A percentile compares a stretch with the other conserved stretches of the same genome.
Conservation (phyloP, 2,113 vertebrate genomes). For the Propithecus coquereli region DNA sequence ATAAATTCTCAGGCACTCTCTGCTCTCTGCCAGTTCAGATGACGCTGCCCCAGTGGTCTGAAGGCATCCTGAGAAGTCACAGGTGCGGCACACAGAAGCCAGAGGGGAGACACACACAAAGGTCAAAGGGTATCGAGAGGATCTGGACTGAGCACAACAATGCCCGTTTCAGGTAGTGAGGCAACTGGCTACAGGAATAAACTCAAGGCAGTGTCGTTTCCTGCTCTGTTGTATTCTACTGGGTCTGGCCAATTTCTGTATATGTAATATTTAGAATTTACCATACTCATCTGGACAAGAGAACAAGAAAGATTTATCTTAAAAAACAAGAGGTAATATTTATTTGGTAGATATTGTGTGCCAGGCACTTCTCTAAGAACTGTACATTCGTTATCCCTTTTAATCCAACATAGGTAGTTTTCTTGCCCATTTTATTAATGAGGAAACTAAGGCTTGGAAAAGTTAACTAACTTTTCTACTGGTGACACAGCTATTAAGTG, state of each 20-base stretch:
- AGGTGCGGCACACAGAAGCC: background rate
- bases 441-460: background rate
- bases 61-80: background rate
- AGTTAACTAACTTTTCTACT: no score
- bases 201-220: background rate
- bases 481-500: background rate
- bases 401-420: background rate
- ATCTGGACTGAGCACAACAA: background rate
- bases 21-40: background rate
- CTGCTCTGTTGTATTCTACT: background rate
- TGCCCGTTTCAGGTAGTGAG: background rate
- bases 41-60: background rate
- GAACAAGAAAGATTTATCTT: background rate
- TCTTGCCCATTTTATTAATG: background rate
- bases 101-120: no score
- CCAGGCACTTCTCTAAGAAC: background rate
- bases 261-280: background rate
- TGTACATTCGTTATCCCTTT: background rate
- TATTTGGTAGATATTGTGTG: background rate
- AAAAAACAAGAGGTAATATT: background rate
- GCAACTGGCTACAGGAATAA: background rate
- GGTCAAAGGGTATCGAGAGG: background rate
- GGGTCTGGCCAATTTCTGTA: background rate
- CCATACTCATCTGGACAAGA: background rate
- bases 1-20: background rate